Conservation (phyloP, 1,140 invertebrate species). For the Platyura marginata region DNA sequence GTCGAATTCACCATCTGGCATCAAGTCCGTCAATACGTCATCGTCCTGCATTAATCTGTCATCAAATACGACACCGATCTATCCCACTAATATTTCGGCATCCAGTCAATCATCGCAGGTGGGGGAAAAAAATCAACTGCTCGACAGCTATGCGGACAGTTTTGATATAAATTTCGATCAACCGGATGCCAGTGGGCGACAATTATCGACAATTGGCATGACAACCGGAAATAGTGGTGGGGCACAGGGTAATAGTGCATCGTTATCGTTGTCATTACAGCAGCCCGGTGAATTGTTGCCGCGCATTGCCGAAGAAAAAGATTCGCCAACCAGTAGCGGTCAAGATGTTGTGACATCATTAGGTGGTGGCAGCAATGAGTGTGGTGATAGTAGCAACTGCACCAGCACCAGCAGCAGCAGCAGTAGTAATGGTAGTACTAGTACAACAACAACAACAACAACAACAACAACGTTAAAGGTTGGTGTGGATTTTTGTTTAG, state of each 20-base stretch:
- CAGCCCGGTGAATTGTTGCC: conserved; percentile 35
- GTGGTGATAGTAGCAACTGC: too few species aligned
- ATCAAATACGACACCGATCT: background rate
- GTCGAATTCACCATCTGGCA: background rate
- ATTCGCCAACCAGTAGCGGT: conserved; percentile 44
- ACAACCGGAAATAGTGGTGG: background rate
- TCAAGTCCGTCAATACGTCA: background rate
- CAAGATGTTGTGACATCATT: too few species aligned
- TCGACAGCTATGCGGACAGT: background rate
- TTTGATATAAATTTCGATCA: background rate
- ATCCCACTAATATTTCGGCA: background rate
- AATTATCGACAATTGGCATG: background rate
- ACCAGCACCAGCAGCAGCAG: too few species aligned
- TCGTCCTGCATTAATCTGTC: background rate
- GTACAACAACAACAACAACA: too few species aligned
- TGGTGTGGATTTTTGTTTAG: too few species aligned
- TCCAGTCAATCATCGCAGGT: background rate
- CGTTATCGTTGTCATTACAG: conserved; percentile 24
- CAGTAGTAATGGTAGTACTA: too few species aligned
- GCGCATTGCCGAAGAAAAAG: conserved; percentile 65
- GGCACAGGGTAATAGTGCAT: background rate
- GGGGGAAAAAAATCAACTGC: background rate
- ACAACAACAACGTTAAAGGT: too few species aligned
- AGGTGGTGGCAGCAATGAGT: too few species aligned
- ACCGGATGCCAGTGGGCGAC: background rate